Conservation (phyloP, 2,113 vertebrate genomes). For the Rhinoptilus africanus region DNA sequence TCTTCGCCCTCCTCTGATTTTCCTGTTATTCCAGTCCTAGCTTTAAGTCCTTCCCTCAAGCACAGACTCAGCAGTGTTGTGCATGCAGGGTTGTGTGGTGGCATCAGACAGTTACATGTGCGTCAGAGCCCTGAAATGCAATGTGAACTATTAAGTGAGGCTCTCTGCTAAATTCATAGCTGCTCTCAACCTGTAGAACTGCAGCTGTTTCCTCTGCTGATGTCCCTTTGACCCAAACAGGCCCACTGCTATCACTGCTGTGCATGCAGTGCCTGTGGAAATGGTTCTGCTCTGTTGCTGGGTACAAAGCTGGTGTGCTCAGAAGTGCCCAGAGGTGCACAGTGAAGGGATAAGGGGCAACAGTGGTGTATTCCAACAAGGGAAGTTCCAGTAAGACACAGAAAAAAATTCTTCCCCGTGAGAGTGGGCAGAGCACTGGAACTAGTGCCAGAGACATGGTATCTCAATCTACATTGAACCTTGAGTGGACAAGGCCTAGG, state of each 20-base stretch:
- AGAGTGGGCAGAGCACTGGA: neutral
- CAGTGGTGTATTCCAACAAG: neutral
- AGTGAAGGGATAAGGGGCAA: neutral
- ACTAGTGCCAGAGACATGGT: neutral
- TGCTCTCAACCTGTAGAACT: neutral
- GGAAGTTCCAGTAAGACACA: neutral
- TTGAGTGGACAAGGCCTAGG: neutral
- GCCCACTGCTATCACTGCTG: neutral
- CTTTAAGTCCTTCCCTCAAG: neutral
- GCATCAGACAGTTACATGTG: neutral
- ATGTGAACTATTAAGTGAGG: neutral
- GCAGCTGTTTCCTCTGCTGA: neutral
- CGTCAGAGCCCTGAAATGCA: neutral
- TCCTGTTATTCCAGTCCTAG: slow-evolving; percentile 19
- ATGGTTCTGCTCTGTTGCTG: neutral
- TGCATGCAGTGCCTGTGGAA: accelerated
- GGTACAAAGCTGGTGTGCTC: neutral
- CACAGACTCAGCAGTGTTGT: neutral
- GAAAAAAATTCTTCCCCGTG: neutral
- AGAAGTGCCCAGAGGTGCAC: neutral
- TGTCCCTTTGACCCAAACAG: neutral
- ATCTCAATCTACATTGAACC: neutral
- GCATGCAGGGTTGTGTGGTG: neutral
- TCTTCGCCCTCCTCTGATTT: neutral
- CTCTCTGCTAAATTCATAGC: neutral